Base-by-base conservation (phyloP, 2,888 invertebrate genomes). In the Dexiosoma caninum region DNA sequence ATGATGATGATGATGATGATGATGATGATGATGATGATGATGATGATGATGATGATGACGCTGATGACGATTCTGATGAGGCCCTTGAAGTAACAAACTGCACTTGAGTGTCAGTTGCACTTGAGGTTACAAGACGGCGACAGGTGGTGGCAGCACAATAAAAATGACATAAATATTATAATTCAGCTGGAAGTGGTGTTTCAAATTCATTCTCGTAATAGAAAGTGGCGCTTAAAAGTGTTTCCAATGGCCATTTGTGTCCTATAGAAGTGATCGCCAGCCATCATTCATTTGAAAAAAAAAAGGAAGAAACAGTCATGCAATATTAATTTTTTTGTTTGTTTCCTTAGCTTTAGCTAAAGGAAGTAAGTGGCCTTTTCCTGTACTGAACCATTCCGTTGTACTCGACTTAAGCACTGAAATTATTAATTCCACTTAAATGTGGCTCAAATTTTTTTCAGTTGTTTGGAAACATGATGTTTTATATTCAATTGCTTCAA, bases 351-450 rank as follows among this genome's bases (percentile, higher is more conserved):
- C 35, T 77, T 69, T 32, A 32, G 70, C 66, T 59, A 59, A n/a
- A 82, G 77, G 81, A 83, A 82, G 79, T 78, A 84, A 84, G 84
- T 84, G 84, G 83, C 83, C 77, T 83, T 82, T 84, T 83, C 83
- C 84, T 84, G 84, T 83, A 83, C 80, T 83, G 82, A 77, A 77
- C 78, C 83, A 83, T 83, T 80, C 71, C 55, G 67, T 64, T 74
- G 49, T 40, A 67, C 64, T 16, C 12, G 70, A 49, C 76, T 82
- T 79, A 60, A 78, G 51, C 44, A 74, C 79, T 59, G 62, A 64
- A 83, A 82, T 83, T 83, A 83, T 83, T 82, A 80, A 81, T 82
- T 83, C 81, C 82, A 82, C 78, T 83, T 82, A 78, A 81, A 81
- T 49, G 60, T 69, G 42, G 46, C 46, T 76, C 64, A 51, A 70